A percentile compares a stretch with the other conserved stretches of the same genome.
These are phyloP conservation scores for Vidua macroura DNA, from an alignment of 2,113 vertebrate genomes.

Conservation along the genomic window DNA sequence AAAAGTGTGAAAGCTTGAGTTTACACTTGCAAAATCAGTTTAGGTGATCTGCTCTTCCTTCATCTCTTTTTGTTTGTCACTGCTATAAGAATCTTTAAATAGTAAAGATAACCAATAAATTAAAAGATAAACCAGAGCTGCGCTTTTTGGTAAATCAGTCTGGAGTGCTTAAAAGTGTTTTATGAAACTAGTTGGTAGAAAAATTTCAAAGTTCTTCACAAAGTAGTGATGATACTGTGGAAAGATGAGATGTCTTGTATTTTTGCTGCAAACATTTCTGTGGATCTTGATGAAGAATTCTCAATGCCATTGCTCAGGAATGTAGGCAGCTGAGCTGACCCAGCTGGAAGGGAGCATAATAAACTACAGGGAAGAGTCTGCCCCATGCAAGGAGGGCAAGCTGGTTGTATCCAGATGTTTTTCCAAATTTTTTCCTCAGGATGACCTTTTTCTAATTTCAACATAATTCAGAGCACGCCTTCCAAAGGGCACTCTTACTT, in stretches of 20 bases:
- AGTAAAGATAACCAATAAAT: neutral
- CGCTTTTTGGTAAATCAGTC: neutral
- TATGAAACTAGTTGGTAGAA: neutral
- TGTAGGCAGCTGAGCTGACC: neutral
- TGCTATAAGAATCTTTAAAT: neutral
- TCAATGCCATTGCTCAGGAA: neutral
- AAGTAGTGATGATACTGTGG: neutral
- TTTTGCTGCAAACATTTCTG: neutral
- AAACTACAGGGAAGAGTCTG: neutral
- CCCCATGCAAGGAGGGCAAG: neutral
- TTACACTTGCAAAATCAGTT: neutral
- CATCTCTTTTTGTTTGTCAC: neutral
- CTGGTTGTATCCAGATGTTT: neutral
- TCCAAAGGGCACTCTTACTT: neutral
- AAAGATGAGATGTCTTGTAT: neutral
- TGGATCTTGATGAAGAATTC: neutral
- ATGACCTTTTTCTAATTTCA: neutral
- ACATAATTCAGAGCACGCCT: neutral
- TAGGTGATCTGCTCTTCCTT: neutral
- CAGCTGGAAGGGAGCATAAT: neutral
- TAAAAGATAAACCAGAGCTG: neutral
- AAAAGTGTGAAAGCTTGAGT: neutral
- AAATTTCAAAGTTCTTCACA: neutral
- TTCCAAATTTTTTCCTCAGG: neutral
- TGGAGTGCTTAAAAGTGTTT: neutral